Evolutionary conservation across 2,888 invertebrate genomes (phyloP), one percentile per base, ranked within the genome.

Genomic region (Syritta pipiens): DNA sequence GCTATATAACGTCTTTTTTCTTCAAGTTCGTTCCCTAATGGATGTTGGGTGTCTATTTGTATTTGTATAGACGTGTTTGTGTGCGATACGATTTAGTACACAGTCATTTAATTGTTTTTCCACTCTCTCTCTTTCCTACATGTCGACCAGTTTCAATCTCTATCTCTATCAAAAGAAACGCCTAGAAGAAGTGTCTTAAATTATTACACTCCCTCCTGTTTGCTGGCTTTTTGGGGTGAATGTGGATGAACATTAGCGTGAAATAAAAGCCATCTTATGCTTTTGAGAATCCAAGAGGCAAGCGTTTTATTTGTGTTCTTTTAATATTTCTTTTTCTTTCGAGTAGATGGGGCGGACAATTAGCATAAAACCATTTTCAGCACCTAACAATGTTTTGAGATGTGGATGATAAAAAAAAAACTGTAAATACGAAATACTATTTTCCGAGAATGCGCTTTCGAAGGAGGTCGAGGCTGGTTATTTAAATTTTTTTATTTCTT

Each of bases 71-170:
- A 44, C 12, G 37, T 22, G 44, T 53, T 30, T 76, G 63, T 60
- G 32, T 69, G 57, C 22, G 55, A 55, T 60, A 37, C 17, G 69
- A 69, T 76, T 69, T 63, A 69, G 76, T 69, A 71, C 77, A 48
- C 53, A 72, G 35, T 42, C 65, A 71, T 71, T 71, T 77, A 77
- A 77, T 77, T 77, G 72, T 65, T 77, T 77, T 77, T 53, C 46
- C 59, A 42, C 22, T 26, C 62, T 12, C 40, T 26, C 35, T 37
- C 40, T 42, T 42, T 20, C 32, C 35, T 62, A 26, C 62, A 14
- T 30, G 37, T 48, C 59, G 24, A 40, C 53, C 37, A 37, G 40
- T 60, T 63, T 46, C 59, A 48, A 40, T 60, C 53, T 55, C 20
- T 37, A 59, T 77, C 46, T 71, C 46, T 35, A 71, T 76, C 57